Percentiles rank a stretch among this genome's conserved stretches.
These are phyloP conservation scores for Amphilophus citrinellus DNA, from an alignment of 2,113 vertebrate species.

Conservation along the genomic window DNA sequence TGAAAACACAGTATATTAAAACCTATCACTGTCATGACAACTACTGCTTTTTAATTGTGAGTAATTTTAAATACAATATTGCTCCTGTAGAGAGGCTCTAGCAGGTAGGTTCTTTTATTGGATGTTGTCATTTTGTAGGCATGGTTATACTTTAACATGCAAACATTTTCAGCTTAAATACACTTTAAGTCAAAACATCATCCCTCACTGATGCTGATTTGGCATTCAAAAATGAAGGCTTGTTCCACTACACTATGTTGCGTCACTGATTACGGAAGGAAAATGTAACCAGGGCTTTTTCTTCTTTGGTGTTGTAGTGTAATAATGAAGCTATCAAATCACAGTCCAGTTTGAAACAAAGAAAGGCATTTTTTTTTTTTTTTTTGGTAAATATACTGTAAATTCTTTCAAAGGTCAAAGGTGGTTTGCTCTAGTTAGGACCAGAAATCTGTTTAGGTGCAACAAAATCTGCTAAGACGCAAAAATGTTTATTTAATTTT, in stretches of 20 bases:
- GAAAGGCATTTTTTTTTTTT: background rate
- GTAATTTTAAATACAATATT: background rate
- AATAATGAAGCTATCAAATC: background rate
- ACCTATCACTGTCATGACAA: background rate
- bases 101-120: background rate
- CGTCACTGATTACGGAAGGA: background rate
- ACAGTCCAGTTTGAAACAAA: conserved; percentile 15
- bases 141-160: background rate
- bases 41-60: background rate
- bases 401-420: background rate
- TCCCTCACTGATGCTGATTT: conserved; percentile 12
- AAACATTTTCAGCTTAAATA: conserved; percentile 14
- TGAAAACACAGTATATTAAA: background rate
- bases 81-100: background rate
- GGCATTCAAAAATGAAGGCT: conserved; percentile 8
- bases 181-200: background rate
- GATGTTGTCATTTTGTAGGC: background rate
- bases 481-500: background rate
- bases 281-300: background rate
- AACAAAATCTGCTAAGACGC: background rate
- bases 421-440: background rate
- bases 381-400: background rate
- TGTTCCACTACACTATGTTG: background rate
- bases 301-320: background rate
- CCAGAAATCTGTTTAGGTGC: background rate